Evolutionary conservation across 2,888 invertebrate species (phyloP).

Genomic region (Saturnia pavonia): DNA sequence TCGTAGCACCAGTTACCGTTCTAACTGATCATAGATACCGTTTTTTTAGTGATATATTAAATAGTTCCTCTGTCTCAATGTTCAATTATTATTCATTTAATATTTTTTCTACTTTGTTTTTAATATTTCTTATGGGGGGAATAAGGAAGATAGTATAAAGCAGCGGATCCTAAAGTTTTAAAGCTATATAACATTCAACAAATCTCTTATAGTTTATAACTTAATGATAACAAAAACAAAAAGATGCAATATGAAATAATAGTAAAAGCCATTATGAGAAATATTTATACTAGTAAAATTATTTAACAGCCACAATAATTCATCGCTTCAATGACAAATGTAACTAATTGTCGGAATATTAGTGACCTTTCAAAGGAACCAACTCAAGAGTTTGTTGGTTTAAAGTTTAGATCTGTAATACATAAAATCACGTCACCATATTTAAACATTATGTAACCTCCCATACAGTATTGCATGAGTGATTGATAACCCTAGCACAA

Average conservation of each 20-base stretch:
- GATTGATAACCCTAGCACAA: constrained; percentile 36
- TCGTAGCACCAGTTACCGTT: background rate
- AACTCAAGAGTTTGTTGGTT: background rate
- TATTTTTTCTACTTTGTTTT: background rate
- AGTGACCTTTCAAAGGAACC: background rate
- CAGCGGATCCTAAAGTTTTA: background rate
- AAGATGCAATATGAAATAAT: background rate
- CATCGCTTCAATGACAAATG: background rate
- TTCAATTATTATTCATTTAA: background rate
- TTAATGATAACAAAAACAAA: background rate
- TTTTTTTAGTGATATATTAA: background rate
- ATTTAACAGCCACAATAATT: background rate
- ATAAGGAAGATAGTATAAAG: background rate
- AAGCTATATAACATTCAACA: background rate
- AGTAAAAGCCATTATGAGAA: background rate
- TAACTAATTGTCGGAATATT: background rate
- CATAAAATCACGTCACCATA: background rate
- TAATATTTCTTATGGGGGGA: background rate
- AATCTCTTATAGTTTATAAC: background rate
- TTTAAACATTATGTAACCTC: background rate
- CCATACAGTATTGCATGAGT: constrained; percentile 60
- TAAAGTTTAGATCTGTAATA: background rate
- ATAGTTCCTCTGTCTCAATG: background rate
- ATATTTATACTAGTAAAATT: background rate
- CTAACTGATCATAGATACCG: background rate